phyloP scores from a whole-genome alignment of 2,888 invertebrate species.

The Mythimna albipuncta region DNA sequence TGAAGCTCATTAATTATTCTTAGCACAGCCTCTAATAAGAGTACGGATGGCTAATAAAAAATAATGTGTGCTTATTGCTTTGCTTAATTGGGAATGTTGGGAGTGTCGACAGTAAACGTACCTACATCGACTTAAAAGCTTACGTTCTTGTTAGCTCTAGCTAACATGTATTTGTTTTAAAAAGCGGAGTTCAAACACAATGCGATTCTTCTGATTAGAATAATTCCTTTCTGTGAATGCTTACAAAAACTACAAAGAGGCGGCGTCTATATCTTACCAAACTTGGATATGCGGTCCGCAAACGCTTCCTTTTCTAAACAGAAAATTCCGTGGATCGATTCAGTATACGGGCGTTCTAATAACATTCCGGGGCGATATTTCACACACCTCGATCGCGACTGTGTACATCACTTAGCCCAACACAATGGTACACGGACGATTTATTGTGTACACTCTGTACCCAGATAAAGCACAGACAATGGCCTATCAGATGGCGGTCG shows the following conservation, averaged over 20 bases:
- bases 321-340: slow-evolving; percentile 82
- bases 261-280: slow-evolving; percentile 71
- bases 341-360: slow-evolving; percentile 83
- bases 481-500: slow-evolving; percentile 82
- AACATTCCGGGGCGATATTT: slow-evolving; percentile 85
- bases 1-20: slow-evolving; percentile 62
- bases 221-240: slow-evolving; percentile 69
- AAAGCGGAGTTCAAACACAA: slow-evolving; percentile 31
- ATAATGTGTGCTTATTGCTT: slow-evolving; percentile 42
- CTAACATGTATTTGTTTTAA: slow-evolving; percentile 31
- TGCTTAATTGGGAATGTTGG: slow-evolving; percentile 31
- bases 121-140: slow-evolving; percentile 5
- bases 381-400: slow-evolving; percentile 77
- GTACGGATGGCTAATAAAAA: slow-evolving; percentile 43
- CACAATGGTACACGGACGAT: slow-evolving; percentile 85
- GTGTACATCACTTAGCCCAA: slow-evolving; percentile 74
- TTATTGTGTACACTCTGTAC: slow-evolving; percentile 85
- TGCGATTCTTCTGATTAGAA: slow-evolving; percentile 52
- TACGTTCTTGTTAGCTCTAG: slow-evolving; percentile 10
- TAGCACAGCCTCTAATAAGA: slow-evolving; percentile 43
- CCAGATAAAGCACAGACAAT: slow-evolving; percentile 88
- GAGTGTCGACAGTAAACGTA: slow-evolving; percentile 10
- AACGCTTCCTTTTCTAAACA: slow-evolving; percentile 75
- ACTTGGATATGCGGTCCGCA: slow-evolving; percentile 70
- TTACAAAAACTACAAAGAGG: slow-evolving; percentile 65